Evolutionary conservation across 2,113 vertebrate genomes (phyloP).

Genomic region (Sprattus sprattus): DNA sequence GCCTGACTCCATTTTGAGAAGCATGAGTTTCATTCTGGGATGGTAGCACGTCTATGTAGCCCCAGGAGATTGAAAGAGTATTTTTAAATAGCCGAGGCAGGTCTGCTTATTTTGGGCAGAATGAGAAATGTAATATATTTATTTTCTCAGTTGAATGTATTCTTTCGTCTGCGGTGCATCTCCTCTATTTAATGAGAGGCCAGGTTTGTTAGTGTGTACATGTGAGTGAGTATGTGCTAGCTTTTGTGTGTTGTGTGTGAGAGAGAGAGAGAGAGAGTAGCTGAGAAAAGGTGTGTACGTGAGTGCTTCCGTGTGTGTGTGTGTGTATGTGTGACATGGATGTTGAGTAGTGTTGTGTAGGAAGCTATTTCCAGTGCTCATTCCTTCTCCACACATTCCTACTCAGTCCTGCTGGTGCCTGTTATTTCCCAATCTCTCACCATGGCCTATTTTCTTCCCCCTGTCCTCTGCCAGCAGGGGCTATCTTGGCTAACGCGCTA

Average conservation of each 20-base stretch:
- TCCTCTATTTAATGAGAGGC: neutral
- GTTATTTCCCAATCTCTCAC: too few relatives aligned
- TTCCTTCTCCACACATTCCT: neutral
- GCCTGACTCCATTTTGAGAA: neutral
- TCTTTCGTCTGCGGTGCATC: neutral
- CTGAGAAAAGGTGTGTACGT: neutral
- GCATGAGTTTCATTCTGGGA: constrained; percentile 21
- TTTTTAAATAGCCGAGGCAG: constrained; percentile 57
- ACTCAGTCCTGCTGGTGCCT: neutral
- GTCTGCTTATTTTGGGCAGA: constrained; percentile 49
- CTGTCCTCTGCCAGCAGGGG: too few relatives aligned
- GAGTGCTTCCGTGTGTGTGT: neutral
- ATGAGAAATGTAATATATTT: constrained; percentile 59
- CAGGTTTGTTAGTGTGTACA: neutral
- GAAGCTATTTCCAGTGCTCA: neutral
- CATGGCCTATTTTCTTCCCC: neutral
- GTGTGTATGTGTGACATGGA: neutral
- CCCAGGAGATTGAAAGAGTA: constrained; percentile 50
- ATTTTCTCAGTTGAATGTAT: neutral
- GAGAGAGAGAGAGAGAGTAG: neutral
- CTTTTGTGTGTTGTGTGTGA: neutral
- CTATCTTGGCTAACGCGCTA: too few relatives aligned
- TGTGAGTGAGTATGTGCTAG: neutral
- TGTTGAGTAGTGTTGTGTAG: neutral
- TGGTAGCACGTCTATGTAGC: constrained; percentile 51